Percentiles rank a stretch among this genome's conserved stretches.
Evolutionary conservation across 2,797 vertebrate species (phyloP).

Genomic region (Manis javanica): DNA sequence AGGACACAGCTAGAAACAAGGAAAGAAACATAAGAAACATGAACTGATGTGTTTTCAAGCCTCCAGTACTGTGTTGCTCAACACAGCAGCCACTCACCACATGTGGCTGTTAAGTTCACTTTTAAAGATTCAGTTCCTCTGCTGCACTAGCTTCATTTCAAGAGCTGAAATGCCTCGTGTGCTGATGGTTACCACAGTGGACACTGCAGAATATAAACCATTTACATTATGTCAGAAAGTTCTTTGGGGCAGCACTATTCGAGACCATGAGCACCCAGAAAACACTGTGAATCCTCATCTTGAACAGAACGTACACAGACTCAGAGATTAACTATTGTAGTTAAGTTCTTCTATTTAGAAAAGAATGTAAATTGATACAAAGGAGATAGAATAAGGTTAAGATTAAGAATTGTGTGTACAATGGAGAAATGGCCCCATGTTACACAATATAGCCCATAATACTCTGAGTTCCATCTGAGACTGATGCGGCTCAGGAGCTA

Average conservation of each 20-base stretch:
- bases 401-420: not conserved
- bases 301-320: not conserved
- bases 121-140: not conserved
- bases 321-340: not conserved
- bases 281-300: not conserved
- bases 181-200: not conserved
- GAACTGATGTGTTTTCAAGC: not conserved
- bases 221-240: not conserved
- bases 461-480: not conserved
- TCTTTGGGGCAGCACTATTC: not conserved
- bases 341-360: slow-evolving; percentile 29
- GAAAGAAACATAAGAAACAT: not conserved
- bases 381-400: not conserved
- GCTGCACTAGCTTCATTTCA: not conserved
- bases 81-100: not conserved
- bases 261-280: not conserved
- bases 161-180: not conserved
- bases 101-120: not conserved
- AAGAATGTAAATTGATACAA: not conserved
- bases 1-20: not conserved
- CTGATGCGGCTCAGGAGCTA: not conserved
- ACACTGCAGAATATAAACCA: not conserved
- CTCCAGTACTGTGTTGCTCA: not conserved
- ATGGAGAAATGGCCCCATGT: not conserved
- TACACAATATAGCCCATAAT: not conserved